phyloP scores from a whole-genome alignment of 2,797 vertebrate species.

The Neoniphon sammara region DNA sequence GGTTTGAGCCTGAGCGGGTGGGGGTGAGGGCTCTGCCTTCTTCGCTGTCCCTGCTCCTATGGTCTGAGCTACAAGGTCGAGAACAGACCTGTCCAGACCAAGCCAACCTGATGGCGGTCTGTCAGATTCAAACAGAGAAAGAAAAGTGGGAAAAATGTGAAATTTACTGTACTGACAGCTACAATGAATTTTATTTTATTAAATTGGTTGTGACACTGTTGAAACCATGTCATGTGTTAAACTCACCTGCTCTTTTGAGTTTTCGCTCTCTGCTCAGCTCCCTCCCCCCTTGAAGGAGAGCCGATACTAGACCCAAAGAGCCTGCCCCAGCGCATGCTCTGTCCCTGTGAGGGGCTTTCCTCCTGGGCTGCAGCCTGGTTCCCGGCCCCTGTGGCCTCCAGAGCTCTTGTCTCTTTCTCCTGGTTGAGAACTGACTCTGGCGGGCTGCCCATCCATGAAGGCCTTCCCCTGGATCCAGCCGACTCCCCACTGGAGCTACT shows the following conservation, averaged over 20 bases:
- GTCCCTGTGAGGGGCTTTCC: constrained; percentile 58
- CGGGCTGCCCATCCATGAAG: constrained; percentile 96
- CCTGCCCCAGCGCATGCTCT: constrained; percentile 89
- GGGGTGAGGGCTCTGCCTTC: constrained; percentile 75
- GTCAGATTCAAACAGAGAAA: constrained; percentile 15
- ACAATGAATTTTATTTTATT: neutral
- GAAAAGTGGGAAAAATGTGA: neutral
- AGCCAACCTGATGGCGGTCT: constrained; percentile 96
- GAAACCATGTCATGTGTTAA: neutral
- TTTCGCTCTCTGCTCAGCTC: constrained; percentile 79
- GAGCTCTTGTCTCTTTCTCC: constrained; percentile 76
- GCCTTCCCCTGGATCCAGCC: constrained; percentile 76
- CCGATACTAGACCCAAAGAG: constrained; percentile 87
- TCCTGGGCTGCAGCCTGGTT: constrained; percentile 43
- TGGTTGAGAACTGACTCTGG: constrained; percentile 90
- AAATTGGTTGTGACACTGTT: neutral
- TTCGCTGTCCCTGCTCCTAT: constrained; percentile 84
- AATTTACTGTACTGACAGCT: neutral
- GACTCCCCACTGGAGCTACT: constrained; percentile 50
- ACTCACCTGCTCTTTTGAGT: constrained; percentile 52
- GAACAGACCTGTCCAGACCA: constrained; percentile 89
- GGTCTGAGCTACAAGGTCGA: constrained; percentile 90
- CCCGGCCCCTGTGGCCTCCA: constrained; percentile 27
- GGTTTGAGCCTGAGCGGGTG: constrained; percentile 36
- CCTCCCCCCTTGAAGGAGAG: constrained; percentile 79